These are phyloP conservation scores for Bombus haemorrhoidalis DNA, from an alignment of 1,140 invertebrate genomes.

Conservation along the genomic window DNA sequence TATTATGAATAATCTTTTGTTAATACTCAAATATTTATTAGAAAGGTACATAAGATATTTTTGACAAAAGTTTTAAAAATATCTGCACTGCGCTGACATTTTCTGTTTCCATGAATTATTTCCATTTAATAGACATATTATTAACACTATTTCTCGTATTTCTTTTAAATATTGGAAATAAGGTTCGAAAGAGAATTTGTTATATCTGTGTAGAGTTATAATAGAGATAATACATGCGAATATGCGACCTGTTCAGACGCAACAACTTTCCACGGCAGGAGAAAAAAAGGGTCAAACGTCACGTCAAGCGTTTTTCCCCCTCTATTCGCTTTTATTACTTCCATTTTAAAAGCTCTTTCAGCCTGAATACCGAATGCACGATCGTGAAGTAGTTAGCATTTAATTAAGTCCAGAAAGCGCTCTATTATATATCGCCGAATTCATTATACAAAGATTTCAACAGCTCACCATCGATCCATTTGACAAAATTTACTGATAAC, in stretches of 20 bases:
- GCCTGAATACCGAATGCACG: constrained; percentile 11
- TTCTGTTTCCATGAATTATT: not conserved
- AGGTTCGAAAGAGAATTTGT: too few species aligned
- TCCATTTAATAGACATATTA: too few species aligned
- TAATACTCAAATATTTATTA: not conserved
- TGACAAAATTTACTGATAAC: not conserved
- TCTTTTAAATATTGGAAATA: not conserved
- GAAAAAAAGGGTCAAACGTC: constrained; percentile 19
- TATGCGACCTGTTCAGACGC: too few species aligned
- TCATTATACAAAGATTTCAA: not conserved
- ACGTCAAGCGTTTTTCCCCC: not conserved
- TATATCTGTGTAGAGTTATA: not conserved
- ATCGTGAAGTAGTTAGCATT: constrained; percentile 41
- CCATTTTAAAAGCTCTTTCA: constrained; percentile 2
- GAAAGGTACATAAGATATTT: too few species aligned
- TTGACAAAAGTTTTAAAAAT: not conserved
- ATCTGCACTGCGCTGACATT: not conserved
- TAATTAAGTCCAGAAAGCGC: constrained; percentile 21
- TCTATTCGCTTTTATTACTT: constrained; percentile 7
- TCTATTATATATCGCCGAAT: constrained; percentile 8
- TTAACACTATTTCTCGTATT: not conserved
- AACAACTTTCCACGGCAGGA: not conserved
- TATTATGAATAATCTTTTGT: not conserved
- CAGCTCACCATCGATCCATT: not conserved
- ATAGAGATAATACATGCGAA: not conserved